Conservation (phyloP, 2,113 vertebrate species). For the Sylvicapra grimmia region DNA sequence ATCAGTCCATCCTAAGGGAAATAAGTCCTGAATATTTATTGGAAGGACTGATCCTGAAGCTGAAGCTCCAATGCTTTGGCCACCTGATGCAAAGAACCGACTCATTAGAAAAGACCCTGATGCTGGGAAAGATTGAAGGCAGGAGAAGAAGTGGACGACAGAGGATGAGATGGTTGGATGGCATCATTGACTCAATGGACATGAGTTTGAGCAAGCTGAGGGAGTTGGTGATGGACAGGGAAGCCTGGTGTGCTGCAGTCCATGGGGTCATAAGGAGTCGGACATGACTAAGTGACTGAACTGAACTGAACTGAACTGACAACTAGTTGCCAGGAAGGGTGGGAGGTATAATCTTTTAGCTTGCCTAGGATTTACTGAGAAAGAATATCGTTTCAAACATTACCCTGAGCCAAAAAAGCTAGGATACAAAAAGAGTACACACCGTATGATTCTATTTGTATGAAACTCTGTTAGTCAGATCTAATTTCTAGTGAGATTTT, state of each 20-base stretch:
- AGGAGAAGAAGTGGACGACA: accelerated
- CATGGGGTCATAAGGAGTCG: background rate
- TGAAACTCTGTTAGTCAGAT: background rate
- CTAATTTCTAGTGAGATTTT: background rate
- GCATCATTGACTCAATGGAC: background rate
- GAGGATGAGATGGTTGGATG: background rate
- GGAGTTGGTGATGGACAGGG: background rate
- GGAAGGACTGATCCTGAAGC: background rate
- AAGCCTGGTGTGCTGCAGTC: background rate
- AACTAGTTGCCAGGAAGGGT: background rate
- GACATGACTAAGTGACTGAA: background rate
- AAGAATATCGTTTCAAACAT: background rate
- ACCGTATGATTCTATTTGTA: background rate
- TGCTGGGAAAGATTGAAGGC: background rate
- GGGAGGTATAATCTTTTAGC: background rate
- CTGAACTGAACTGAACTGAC: background rate
- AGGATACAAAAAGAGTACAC: background rate
- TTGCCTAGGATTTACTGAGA: background rate
- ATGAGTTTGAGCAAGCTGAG: background rate
- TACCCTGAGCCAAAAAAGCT: background rate
- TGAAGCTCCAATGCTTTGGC: background rate
- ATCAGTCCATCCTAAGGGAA: background rate
- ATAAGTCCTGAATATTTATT: background rate
- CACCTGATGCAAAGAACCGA: background rate
- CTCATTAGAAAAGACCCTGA: background rate